Base-by-base conservation (phyloP, 2,797 vertebrate species). In the Sitta carolinensis region DNA sequence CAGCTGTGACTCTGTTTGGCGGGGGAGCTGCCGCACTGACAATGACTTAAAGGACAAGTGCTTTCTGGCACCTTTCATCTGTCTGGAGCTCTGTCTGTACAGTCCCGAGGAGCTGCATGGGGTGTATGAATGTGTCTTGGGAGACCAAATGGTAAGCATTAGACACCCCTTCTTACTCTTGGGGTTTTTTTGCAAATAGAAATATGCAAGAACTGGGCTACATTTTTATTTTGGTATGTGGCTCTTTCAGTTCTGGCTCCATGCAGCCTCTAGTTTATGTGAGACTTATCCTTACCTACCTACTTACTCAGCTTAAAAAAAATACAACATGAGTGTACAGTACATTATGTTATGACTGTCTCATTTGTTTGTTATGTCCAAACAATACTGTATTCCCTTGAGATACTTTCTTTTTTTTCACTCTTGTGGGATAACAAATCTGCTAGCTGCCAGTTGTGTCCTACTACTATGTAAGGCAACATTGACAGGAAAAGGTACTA, bases 371-470 rank as follows among this genome's bases (percentile, higher is more conserved):
- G 89, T 94, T 95, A 95, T 23, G 54, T 93, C 79, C 64, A 81
- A 97, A 96, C 97, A 97, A 96, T 96, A 51, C 87, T 52, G 36
- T 16, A 30, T 64, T 97, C 97, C 96, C 97, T 80, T 79, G 97
- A 95, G 97, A 95, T 47, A 20, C 23, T 86, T 64, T 96, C 88
- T 97, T 90, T 36, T 36, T 97, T 97, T 97, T 90, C 92, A 59
- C 67, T 95, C 80, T 91, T 34, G 47, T 93, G 76, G 59, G 78
- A 95, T 96, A 97, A 94, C 50, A 94, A 92, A 93, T 77, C 85
- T 89, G 36, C 75, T 87, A 83, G 87, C 94, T 92, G 94, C 92
- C 84, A 50, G 87, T 95, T 73, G 9, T 66, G 92, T 96, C 74
- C 58, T 75, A 80, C 42, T 96, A 22, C 76, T 93, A 69, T 68